Conservation (phyloP, 2,797 vertebrate genomes). For the Trachops cirrhosus region DNA sequence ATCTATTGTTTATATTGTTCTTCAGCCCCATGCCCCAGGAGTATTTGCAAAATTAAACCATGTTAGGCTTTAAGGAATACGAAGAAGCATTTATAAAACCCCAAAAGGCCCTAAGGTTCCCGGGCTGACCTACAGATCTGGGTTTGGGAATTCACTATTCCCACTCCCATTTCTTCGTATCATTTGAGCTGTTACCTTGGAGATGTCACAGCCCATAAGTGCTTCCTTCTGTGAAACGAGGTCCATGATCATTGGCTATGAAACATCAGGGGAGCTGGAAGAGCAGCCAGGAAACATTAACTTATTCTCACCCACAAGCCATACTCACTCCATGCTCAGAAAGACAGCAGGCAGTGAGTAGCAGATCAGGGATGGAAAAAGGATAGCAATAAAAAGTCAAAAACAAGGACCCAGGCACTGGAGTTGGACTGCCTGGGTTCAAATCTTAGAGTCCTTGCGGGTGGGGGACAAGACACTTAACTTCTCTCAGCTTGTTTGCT, state of each 20-base stretch:
- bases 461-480: background rate
- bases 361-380: background rate
- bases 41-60: constrained; percentile 37
- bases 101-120: background rate
- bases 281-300: background rate
- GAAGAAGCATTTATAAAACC: constrained; percentile 50
- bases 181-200: constrained; percentile 41
- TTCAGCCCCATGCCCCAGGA: background rate
- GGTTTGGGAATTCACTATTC: constrained; percentile 33
- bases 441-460: background rate
- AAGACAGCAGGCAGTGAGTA: background rate
- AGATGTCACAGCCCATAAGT: constrained; percentile 30
- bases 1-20: background rate
- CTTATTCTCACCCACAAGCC: background rate
- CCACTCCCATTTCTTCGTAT: constrained; percentile 32
- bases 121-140: background rate
- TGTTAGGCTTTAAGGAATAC: constrained; percentile 38
- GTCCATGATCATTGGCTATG: background rate
- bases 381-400: background rate
- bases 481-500: background rate
- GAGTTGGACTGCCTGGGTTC: background rate
- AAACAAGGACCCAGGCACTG: background rate
- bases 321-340: background rate
- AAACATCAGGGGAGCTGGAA: constrained; percentile 7
- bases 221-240: constrained; percentile 61